Evolutionary conservation across 2,888 invertebrate genomes (phyloP), one percentile per base, ranked within the genome.

Genomic region (Parelbella ahira): DNA sequence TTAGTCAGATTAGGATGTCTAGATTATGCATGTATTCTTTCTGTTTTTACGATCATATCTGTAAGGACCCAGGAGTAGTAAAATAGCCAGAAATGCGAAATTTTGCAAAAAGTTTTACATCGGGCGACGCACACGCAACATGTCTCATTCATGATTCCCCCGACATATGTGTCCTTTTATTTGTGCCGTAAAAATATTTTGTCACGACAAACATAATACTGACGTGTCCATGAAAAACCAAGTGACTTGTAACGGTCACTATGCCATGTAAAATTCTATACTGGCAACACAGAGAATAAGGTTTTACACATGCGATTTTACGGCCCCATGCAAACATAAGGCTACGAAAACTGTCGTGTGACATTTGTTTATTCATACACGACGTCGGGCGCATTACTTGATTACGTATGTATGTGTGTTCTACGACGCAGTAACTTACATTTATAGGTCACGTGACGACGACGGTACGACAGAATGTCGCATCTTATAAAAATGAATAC

Each of bases 381-480:
- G 68, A 59, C 65, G 61, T 8, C 64, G 52, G 65, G 69, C 62
- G 64, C 78, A 77, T 78, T 77, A 78, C 76, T 49, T 58, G 76
- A 78, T 78, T 78, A 76, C 63, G 28, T 24, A 37, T 30, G 30
- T 38, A 15, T 15, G n/a, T n/a, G n/a, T n/a, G n/a, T 11, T 23
- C 15, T 19, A 13, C 6, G 2, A 10, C 19, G 10, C 37, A 38
- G 29, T 38, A 38, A 38, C 37, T 12, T 38, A 15, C 15, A 29
- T 38, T 38, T 38, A 38, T 38, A 38, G 37, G 13, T 3, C 15
- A 29, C 37, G 23, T n/a, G 15, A 15, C 37, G 37, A 15, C 4
- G n/a, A 18, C 36, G 42, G 6, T 11, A 37, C 44, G 39, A 25
- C 10, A 18, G 8, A 8, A 8, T 20, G 6, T 6, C 20, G 20